A percentile compares a stretch with the other conserved stretches of the same genome.
Conservation (phyloP, 2,888 invertebrate genomes). For the Ectemnius continuus region DNA sequence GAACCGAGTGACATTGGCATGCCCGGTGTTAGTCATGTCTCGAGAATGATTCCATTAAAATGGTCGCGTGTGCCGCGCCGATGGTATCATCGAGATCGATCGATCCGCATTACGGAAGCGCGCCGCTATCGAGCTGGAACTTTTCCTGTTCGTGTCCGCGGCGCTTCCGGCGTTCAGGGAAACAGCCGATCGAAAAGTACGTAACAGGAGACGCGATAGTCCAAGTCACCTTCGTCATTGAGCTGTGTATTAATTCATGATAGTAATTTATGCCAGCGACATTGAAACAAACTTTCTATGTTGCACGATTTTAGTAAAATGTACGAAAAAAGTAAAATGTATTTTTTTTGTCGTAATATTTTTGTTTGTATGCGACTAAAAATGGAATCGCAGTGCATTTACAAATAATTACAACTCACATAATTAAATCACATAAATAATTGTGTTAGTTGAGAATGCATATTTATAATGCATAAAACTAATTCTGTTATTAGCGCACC, state of each 20-base stretch:
- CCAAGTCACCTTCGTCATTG: constrained; percentile 30
- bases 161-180: background rate
- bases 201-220: background rate
- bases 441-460: too few relatives aligned
- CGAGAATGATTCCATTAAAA: background rate
- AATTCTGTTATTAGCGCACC: too few relatives aligned
- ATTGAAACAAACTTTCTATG: too few relatives aligned
- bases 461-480: too few relatives aligned
- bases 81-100: constrained; percentile 11
- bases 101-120: background rate
- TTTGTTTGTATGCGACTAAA: background rate
- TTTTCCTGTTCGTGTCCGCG: background rate
- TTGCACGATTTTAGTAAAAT: too few relatives aligned
- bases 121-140: background rate
- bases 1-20: too few relatives aligned
- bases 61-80: background rate
- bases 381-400: background rate
- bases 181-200: constrained; percentile 32
- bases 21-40: too few relatives aligned
- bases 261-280: constrained; percentile 21
- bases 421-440: too few relatives aligned
- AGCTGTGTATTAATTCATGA: constrained; percentile 61
- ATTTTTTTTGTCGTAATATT: too few relatives aligned
- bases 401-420: too few relatives aligned
- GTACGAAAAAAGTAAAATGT: too few relatives aligned